Conservation (phyloP, 2,888 invertebrate species). For the Gibbula magus region DNA sequence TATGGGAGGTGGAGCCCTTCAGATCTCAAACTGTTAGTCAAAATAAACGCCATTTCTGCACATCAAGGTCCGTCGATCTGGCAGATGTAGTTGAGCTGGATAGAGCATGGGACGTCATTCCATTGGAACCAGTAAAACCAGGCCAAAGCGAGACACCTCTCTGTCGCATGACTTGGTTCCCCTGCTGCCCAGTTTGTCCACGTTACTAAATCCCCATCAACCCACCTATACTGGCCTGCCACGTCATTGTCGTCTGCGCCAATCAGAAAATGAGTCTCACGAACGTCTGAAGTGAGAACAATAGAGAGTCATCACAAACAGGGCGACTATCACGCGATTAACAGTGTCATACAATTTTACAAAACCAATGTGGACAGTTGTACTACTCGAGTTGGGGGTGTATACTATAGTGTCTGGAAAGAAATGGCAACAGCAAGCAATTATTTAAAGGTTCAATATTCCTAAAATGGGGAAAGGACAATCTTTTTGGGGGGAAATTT, state of each 20-base stretch:
- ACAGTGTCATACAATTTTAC: too few relatives aligned
- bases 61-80: slow-evolving; percentile 14
- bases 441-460: too few relatives aligned
- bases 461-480: too few relatives aligned
- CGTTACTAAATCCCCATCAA: slow-evolving; percentile 26
- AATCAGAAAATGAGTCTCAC: neutral
- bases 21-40: too few relatives aligned
- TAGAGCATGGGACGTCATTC: slow-evolving; percentile 37
- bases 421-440: too few relatives aligned
- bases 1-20: too few relatives aligned
- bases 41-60: too few relatives aligned
- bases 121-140: slow-evolving; percentile 39
- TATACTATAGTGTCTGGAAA: too few relatives aligned
- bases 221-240: slow-evolving; percentile 24
- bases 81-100: slow-evolving; percentile 35
- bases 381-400: too few relatives aligned
- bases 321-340: too few relatives aligned
- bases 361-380: too few relatives aligned
- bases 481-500: too few relatives aligned
- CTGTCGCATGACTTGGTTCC: slow-evolving; percentile 23
- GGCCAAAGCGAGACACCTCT: slow-evolving; percentile 34
- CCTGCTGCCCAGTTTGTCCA: slow-evolving; percentile 38
- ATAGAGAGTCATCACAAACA: neutral
- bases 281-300: neutral
- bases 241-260: slow-evolving; percentile 19